Evolutionary conservation across 2,797 vertebrate genomes (phyloP), one percentile per base, ranked within the genome.

Genomic region (Esox lucius): DNA sequence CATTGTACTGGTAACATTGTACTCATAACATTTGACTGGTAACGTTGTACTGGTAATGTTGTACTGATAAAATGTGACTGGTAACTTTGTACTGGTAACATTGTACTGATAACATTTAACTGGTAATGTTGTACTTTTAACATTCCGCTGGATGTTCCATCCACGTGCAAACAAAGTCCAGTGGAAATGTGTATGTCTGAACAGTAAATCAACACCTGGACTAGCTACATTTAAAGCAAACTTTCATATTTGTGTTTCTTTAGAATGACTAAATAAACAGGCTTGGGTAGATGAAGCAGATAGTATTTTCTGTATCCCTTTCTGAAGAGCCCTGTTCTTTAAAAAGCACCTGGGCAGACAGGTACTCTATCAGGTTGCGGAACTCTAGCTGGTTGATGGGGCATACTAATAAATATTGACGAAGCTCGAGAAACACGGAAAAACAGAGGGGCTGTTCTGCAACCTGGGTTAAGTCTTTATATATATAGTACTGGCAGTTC

Each of bases 381-480:
- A 39, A 5, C 35, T 39, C 35, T 3, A 39, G 35, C 75, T 73
- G 12, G 26, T 59, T 53, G 75, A 80, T 83, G 76, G 68, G 78
- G 42, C 73, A 80, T 70, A 80, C 72, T 22, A 78, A 84, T 77
- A 88, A 88, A 87, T 83, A 89, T 0, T 26, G 78, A 76, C 26
- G 33, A 72, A 80, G 74, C 78, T 76, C 71, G 68, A 80, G 68
- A 72, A 69, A n/a, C 3, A 6, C 48, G 17, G 1, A 13, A 46
- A 76, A 78, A 87, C 83, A 85, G 74, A 84, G 81, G 61, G 72
- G 0, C 75, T 84, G 77, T 84, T 86, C 83, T 85, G 83, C 56
- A 61, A 24, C 70, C 73, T 73, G 39, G 79, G 68, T 77, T 51
- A 83, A 74, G 22, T 2, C 0, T 53, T 79, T 31, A 31, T 89